A percentile compares a stretch with the other conserved stretches of the same genome.
Evolutionary conservation across 2,113 vertebrate species (phyloP).

Genomic region (Anas platyrhynchos): DNA sequence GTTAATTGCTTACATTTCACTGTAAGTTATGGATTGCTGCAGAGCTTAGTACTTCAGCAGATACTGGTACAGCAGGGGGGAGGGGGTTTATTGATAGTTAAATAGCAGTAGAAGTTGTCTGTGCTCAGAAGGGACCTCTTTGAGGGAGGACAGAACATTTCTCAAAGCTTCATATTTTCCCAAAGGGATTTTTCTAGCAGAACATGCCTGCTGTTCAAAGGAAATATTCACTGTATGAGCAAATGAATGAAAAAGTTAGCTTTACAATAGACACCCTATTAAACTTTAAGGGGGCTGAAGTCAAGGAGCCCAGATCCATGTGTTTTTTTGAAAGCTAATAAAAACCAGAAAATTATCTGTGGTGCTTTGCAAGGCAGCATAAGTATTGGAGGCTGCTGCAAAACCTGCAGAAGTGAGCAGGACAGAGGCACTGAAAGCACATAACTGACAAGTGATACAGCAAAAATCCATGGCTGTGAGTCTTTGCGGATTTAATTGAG

Average conservation of each 20-base stretch:
- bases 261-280: slow-evolving; percentile 54
- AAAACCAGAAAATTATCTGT: slow-evolving; percentile 52
- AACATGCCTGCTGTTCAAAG: slow-evolving; percentile 67
- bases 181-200: slow-evolving; percentile 52
- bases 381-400: not conserved
- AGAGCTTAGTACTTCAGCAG: slow-evolving; percentile 38
- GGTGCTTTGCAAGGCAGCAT: not conserved
- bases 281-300: slow-evolving; percentile 57
- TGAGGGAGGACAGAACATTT: slow-evolving; percentile 62
- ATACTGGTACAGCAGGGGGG: not conserved
- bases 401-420: slow-evolving; percentile 6
- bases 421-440: not conserved
- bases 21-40: slow-evolving; percentile 41
- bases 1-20: slow-evolving; percentile 57
- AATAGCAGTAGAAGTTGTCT: slow-evolving; percentile 41
- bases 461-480: slow-evolving; percentile 14
- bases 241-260: slow-evolving; percentile 54
- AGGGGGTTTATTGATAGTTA: slow-evolving; percentile 38
- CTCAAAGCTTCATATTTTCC: slow-evolving; percentile 66
- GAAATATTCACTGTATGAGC: slow-evolving; percentile 51
- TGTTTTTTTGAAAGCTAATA: slow-evolving; percentile 55
- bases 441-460: slow-evolving; percentile 30
- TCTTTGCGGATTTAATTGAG: slow-evolving; percentile 12
- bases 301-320: slow-evolving; percentile 25
- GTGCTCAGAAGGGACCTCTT: slow-evolving; percentile 54